These are phyloP conservation scores for Bombus difficillimus DNA, from an alignment of 1,140 invertebrate species.

Conservation along the genomic window DNA sequence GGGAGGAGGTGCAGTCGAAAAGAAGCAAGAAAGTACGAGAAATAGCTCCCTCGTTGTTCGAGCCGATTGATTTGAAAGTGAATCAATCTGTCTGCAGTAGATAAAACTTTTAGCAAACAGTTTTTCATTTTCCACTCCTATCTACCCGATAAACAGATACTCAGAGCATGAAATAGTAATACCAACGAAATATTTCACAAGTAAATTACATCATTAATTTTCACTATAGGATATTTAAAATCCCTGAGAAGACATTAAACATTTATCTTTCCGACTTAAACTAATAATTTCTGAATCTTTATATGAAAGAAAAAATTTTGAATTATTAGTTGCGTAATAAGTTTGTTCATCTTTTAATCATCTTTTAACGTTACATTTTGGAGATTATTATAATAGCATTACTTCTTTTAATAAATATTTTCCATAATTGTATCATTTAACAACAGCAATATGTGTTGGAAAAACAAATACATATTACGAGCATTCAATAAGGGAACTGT, in stretches of 20 bases:
- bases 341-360: neutral
- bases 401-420: neutral
- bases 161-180: neutral
- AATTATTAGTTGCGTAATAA: neutral
- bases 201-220: neutral
- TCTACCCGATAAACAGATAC: slow-evolving; percentile 33
- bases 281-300: neutral
- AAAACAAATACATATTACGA: too few relatives aligned
- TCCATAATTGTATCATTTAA: too few relatives aligned
- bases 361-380: too few relatives aligned
- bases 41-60: slow-evolving; percentile 65
- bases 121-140: slow-evolving; percentile 45
- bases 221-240: neutral
- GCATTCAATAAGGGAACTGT: too few relatives aligned
- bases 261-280: too few relatives aligned
- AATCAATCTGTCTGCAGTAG: slow-evolving; percentile 74
- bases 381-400: neutral
- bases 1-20: slow-evolving; percentile 45
- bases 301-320: neutral
- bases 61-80: slow-evolving; percentile 67
- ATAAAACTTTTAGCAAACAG: slow-evolving; percentile 76
- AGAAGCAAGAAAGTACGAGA: slow-evolving; percentile 38
- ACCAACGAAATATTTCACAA: neutral
- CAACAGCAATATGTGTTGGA: too few relatives aligned
- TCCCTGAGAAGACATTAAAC: neutral